Evolutionary conservation across 2,797 vertebrate species (phyloP), one percentile per base, ranked within the genome.

Genomic region (Naso thynnoides): DNA sequence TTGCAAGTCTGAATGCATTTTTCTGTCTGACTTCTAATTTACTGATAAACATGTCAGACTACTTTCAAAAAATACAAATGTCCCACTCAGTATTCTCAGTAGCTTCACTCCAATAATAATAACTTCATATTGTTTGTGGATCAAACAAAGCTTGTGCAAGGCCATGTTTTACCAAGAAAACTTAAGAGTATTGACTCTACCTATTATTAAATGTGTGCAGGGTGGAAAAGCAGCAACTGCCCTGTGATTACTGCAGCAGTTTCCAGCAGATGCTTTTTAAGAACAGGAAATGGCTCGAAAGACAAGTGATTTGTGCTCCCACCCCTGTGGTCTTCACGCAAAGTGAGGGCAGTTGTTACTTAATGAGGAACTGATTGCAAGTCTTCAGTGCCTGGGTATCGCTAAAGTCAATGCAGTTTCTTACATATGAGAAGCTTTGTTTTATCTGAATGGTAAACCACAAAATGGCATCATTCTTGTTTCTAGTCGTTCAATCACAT

Each of bases 241-340:
- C 47, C 41, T 48, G n/a, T 41, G 41, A 64, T 64, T 58, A 29
- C 47, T 6, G 62, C 66, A 59, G 77, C 70, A 48, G 60, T 73
- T 81, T 73, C 56, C 67, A 59, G 73, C 42, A 80, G 80, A 82
- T 56, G 24, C 59, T 42, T 71, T 84, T 76, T 59, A 82, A 80
- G 31, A 82, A 56, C 68, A 76, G 84, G 68, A 86, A 88, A 87
- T 73, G 61, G 50, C 52, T 79, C 62, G 45, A 72, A 45, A 78
- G 78, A 71, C 31, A 21, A 70, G 56, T 27, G 39, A 56, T 14
- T 44, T 56, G 21, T 24, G 53, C 63, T 68, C 39, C 59, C 29
- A 49, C 10, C 64, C 33, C 60, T 60, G 66, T 66, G 82, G 70
- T 77, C 62, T 39, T 49, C 45, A 29, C 52, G 9, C 48, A 21